These are phyloP conservation scores for Limulus polyphemus DNA, from an alignment of 2,888 invertebrate genomes.

Conservation along the genomic window DNA sequence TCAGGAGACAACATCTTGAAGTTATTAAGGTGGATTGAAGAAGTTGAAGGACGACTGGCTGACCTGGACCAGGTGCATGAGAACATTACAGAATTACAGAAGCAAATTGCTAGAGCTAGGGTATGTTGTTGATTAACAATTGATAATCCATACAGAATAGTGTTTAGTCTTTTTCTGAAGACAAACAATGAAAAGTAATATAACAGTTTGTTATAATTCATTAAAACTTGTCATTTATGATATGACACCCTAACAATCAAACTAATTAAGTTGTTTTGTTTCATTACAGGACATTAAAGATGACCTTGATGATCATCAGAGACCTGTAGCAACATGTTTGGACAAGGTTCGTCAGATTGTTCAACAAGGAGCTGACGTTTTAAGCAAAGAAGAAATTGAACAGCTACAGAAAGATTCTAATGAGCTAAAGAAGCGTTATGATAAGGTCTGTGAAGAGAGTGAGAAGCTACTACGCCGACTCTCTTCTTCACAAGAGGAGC, in stretches of 20 bases:
- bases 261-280: background rate
- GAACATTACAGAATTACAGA: slow-evolving; percentile 67
- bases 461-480: slow-evolving; percentile 62
- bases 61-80: slow-evolving; percentile 76
- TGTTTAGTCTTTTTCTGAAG: no score
- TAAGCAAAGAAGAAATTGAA: slow-evolving; percentile 80
- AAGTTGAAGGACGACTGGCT: slow-evolving; percentile 68
- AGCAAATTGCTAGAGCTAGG: slow-evolving; percentile 78
- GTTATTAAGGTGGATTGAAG: slow-evolving; percentile 72
- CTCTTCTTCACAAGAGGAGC: slow-evolving; percentile 67
- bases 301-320: slow-evolving; percentile 71
- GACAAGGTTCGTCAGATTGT: slow-evolving; percentile 83
- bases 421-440: slow-evolving; percentile 66
- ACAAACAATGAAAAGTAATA: no score
- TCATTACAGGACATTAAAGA: slow-evolving; percentile 64
- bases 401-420: slow-evolving; percentile 75
- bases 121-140: slow-evolving; percentile 37
- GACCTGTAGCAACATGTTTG: slow-evolving; percentile 68
- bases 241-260: background rate
- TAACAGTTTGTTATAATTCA: no score
- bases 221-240: no score
- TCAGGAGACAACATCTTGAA: slow-evolving; percentile 76
- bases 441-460: slow-evolving; percentile 64
- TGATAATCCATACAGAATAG: no score
- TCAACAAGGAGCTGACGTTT: slow-evolving; percentile 75